phyloP scores from a whole-genome alignment of 2,113 vertebrate genomes.

The Saccopteryx leptura region DNA sequence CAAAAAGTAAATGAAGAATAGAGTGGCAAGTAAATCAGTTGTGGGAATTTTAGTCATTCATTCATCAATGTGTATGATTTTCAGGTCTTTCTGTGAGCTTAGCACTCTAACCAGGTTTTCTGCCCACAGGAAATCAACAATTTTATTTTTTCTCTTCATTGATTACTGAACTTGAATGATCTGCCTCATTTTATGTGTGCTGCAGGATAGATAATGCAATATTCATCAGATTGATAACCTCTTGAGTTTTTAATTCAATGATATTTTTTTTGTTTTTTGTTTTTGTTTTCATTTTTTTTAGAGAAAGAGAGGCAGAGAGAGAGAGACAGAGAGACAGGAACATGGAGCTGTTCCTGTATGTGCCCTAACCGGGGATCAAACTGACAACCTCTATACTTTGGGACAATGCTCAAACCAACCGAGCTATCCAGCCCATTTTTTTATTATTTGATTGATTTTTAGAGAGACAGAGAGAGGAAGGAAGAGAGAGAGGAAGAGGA shows the following conservation, averaged over 20 bases:
- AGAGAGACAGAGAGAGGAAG: too few relatives aligned
- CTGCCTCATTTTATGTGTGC: background rate
- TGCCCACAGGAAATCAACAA: background rate
- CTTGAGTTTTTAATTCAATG: constrained; percentile 12
- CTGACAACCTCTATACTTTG: too few relatives aligned
- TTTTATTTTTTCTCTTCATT: background rate
- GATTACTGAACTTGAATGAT: background rate
- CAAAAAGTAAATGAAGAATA: background rate
- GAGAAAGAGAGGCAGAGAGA: too few relatives aligned
- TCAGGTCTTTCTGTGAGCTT: background rate
- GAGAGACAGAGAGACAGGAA: too few relatives aligned
- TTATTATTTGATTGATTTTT: too few relatives aligned
- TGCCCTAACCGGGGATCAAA: too few relatives aligned
- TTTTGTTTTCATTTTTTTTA: too few relatives aligned
- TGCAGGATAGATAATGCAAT: background rate
- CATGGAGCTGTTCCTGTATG: too few relatives aligned
- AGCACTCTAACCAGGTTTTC: background rate
- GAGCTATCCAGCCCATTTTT: too few relatives aligned
- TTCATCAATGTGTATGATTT: background rate
- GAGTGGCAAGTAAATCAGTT: background rate
- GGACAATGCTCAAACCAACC: too few relatives aligned
- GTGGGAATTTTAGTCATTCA: background rate
- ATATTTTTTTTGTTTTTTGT: too few relatives aligned
- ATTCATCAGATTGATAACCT: background rate
- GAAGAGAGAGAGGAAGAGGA: too few relatives aligned